These are phyloP conservation scores for Achroia grisella DNA, from an alignment of 1,140 invertebrate genomes.

Conservation along the genomic window DNA sequence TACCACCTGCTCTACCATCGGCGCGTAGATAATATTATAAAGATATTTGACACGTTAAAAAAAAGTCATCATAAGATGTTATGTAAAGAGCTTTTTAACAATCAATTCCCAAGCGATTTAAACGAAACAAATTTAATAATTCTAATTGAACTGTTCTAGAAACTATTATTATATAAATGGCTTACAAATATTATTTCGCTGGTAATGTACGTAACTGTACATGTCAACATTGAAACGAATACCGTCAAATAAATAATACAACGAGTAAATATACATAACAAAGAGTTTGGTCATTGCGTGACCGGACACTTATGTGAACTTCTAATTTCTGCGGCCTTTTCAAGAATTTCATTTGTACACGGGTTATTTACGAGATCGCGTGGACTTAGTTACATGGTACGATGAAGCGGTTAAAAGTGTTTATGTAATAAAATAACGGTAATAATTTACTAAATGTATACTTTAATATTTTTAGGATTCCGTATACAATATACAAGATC, in stretches of 20 bases:
- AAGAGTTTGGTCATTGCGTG: slow-evolving; percentile 35
- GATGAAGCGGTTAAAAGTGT: slow-evolving; percentile 38
- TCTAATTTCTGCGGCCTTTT: slow-evolving; percentile 58
- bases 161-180: background rate
- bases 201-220: no score
- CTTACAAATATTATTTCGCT: background rate
- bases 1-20: no score
- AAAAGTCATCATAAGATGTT: no score
- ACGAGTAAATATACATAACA: background rate
- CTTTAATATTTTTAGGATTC: no score
- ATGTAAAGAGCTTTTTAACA: no score
- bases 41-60: no score
- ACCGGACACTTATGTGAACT: slow-evolving; percentile 44
- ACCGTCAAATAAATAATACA: slow-evolving; percentile 9
- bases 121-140: no score
- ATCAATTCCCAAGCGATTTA: no score
- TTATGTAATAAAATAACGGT: slow-evolving; percentile 28
- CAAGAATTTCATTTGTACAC: slow-evolving; percentile 58
- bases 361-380: slow-evolving; percentile 54
- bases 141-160: no score
- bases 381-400: slow-evolving; percentile 23
- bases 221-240: background rate
- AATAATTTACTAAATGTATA: slow-evolving; percentile 3
- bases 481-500: no score
- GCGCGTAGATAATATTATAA: no score